Base-by-base conservation (phyloP, 1,140 invertebrate species). In the Hyposmocoma kahamanoa region DNA sequence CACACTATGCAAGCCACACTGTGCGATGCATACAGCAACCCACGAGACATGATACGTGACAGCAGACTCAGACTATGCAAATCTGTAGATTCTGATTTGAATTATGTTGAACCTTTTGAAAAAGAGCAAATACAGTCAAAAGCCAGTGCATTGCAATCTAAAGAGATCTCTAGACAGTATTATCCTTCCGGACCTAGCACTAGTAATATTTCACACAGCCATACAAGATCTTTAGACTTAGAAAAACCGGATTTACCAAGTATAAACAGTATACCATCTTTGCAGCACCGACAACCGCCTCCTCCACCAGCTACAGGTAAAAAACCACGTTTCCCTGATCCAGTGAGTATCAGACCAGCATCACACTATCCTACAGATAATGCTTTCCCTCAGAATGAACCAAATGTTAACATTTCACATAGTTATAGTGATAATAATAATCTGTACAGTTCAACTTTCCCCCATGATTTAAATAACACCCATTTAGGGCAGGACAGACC, bases 91-190 rank as follows among this genome's bases (percentile, higher is more conserved):
- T 85, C 82, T 6, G 82, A 85, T 58, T 59, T 85, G 21, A 78
- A 85, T 56, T 85, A 85, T 72, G 82, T 85, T 36, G 82, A 85
- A 32, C 82, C 82, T 18, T 85, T 85, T 69, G 79, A 85, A 48
- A 83, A 83, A 48, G 82, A 85, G 42, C 64, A 69, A 20, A 85
- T 85, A 10, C 76, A 85, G 46, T 85, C 82, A 6, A 82, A 81
- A 68, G 69, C 75, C 13, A 79, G 72, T 72, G 82, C 82, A n/a
- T 46, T 84, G 20, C 53, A 78, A 39, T 68, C 74, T 19, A 78
- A 76, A 48, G 76, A 85, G 54, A 58, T 77, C 21, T 83, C 82
- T 9, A 79, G 69, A 26, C 77, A 83, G 50, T 83, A 75, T 46
- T 80, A 70, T 24, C 45, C 58, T 13, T 64, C 67, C 26, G 41